These are phyloP conservation scores for Bedellia somnulentella DNA, from an alignment of 2,888 invertebrate genomes.

Conservation along the genomic window DNA sequence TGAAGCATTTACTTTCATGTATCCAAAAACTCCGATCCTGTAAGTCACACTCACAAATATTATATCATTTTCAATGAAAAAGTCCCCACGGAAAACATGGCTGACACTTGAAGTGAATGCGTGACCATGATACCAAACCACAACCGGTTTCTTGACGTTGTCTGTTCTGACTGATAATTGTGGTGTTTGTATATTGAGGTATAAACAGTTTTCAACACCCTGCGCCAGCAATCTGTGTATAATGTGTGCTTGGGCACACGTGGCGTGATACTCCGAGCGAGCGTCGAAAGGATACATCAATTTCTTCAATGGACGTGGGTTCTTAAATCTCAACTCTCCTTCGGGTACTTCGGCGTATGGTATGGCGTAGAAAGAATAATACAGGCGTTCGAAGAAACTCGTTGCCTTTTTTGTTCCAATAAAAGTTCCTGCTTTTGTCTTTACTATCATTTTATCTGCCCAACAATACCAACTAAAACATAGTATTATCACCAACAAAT, in stretches of 20 bases:
- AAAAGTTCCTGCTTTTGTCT: slow-evolving; percentile 27
- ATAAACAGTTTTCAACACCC: slow-evolving; percentile 66
- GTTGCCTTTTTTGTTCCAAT: slow-evolving; percentile 24
- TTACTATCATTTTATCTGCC: slow-evolving; percentile 19
- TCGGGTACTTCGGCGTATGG: slow-evolving; percentile 39
- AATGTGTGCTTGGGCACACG: slow-evolving; percentile 66
- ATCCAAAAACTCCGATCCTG: slow-evolving; percentile 43
- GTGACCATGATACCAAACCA: slow-evolving; percentile 49
- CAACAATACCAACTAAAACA: no score
- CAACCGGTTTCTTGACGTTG: slow-evolving; percentile 20
- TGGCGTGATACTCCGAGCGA: slow-evolving; percentile 39
- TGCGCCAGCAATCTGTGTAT: slow-evolving; percentile 28
- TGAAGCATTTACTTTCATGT: slow-evolving; percentile 31
- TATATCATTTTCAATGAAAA: slow-evolving; percentile 38
- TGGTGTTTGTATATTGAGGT: slow-evolving; percentile 70
- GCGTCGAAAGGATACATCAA: slow-evolving; percentile 62
- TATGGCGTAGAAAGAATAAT: slow-evolving; percentile 39
- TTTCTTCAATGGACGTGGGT: slow-evolving; percentile 24
- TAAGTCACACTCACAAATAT: slow-evolving; percentile 35
- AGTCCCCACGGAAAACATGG: slow-evolving; percentile 43
- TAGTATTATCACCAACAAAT: no score
- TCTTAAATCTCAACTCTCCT: slow-evolving; percentile 33
- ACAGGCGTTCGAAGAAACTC: slow-evolving; percentile 23
- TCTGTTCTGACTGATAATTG: slow-evolving; percentile 21
- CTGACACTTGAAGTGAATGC: slow-evolving; percentile 43